Evolutionary conservation across 2,888 invertebrate genomes (phyloP).

Genomic region (Patella caerulea): DNA sequence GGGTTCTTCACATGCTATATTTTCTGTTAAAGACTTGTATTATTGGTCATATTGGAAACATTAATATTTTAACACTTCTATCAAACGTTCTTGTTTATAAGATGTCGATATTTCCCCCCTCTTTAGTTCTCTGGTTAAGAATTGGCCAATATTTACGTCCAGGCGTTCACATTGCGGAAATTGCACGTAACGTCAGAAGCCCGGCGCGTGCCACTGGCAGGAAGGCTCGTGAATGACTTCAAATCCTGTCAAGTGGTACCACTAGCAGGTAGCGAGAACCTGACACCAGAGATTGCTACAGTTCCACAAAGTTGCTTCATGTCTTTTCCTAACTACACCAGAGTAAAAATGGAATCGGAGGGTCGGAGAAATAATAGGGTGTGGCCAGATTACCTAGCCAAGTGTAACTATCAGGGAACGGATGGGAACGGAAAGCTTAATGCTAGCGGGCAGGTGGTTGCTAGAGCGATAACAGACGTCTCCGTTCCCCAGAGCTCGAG

Average conservation of each 20-base stretch:
- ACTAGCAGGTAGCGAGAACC: background rate
- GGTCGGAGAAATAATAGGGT: conserved; percentile 13
- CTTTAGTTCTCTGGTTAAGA: background rate
- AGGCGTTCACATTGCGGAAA: background rate
- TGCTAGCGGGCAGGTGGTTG: background rate
- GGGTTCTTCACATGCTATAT: too few relatives aligned
- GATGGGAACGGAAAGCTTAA: background rate
- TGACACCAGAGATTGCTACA: background rate
- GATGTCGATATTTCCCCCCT: conserved; percentile 6
- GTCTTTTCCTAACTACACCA: conserved; percentile 22
- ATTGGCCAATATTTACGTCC: background rate
- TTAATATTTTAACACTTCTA: background rate
- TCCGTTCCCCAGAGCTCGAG: conserved; percentile 16
- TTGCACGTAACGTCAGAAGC: conserved; percentile 9
- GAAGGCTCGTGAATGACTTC: conserved; percentile 17
- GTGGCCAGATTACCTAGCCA: conserved; percentile 7
- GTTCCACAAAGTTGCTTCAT: background rate
- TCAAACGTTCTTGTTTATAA: conserved; percentile 5
- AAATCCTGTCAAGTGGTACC: conserved; percentile 16
- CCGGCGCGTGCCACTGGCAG: conserved; percentile 18
- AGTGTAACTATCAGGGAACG: background rate
- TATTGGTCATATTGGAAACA: background rate
- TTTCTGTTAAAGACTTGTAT: too few relatives aligned
- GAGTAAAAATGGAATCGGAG: conserved; percentile 34
- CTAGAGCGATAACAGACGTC: conserved; percentile 13